Percentiles rank a stretch among this genome's conserved stretches.
Evolutionary conservation across 2,113 vertebrate species (phyloP).

Genomic region (Salvator merianae): DNA sequence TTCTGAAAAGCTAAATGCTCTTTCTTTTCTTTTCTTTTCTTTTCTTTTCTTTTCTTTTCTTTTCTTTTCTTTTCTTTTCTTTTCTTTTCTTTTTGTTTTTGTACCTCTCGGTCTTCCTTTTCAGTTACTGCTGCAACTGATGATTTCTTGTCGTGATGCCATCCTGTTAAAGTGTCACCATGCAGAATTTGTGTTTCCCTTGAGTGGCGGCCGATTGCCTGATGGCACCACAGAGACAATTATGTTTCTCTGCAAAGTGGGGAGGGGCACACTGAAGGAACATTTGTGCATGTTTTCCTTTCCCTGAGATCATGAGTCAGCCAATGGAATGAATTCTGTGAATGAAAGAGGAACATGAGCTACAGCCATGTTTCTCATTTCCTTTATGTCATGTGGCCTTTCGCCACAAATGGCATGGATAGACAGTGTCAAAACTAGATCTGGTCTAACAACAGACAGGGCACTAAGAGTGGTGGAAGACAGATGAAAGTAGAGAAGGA

Average conservation of each 20-base stretch:
- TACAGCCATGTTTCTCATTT: neutral
- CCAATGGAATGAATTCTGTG: slow-evolving; percentile 41
- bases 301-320: slow-evolving; percentile 3
- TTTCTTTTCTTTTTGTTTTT: neutral
- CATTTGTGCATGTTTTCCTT: slow-evolving; percentile 42
- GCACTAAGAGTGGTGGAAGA: neutral
- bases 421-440: neutral
- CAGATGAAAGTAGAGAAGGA: neutral
- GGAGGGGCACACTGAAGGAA: slow-evolving; percentile 23
- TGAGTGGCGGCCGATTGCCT: slow-evolving; percentile 45
- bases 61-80: neutral
- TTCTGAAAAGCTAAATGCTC: slow-evolving; percentile 56
- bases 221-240: slow-evolving; percentile 47
- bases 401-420: neutral
- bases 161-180: slow-evolving; percentile 58
- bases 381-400: neutral
- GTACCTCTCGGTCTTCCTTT: slow-evolving; percentile 26
- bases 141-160: slow-evolving; percentile 61
- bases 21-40: slow-evolving; percentile 9
- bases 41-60: neutral
- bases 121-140: slow-evolving; percentile 54
- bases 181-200: slow-evolving; percentile 62
- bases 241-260: slow-evolving; percentile 50
- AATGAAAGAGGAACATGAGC: slow-evolving; percentile 21
- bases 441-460: neutral